A percentile compares a stretch with the other conserved stretches of the same genome.
These are phyloP conservation scores for Neodontobutis hainanensis DNA, from an alignment of 2,113 vertebrate species.

Conservation along the genomic window DNA sequence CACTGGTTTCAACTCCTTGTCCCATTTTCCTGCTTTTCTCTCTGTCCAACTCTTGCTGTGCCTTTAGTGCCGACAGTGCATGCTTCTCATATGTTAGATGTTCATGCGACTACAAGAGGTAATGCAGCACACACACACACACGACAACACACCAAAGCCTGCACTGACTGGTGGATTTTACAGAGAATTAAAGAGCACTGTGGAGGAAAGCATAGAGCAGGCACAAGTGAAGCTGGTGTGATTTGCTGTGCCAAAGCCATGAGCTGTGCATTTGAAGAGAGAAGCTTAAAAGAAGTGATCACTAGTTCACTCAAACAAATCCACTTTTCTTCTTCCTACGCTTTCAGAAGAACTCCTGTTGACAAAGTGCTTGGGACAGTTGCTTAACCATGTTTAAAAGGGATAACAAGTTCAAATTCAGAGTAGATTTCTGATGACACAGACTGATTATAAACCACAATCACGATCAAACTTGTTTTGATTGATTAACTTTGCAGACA, in stretches of 20 bases:
- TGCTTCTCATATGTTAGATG: slow-evolving; percentile 46
- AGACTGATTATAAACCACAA: not conserved
- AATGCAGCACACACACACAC: slow-evolving; percentile 27
- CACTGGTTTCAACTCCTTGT: slow-evolving; percentile 47
- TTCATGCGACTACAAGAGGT: slow-evolving; percentile 38
- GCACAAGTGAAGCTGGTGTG: slow-evolving; percentile 44
- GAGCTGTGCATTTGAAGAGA: slow-evolving; percentile 38
- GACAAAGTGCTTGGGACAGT: slow-evolving; percentile 21
- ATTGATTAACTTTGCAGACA: slow-evolving; percentile 33
- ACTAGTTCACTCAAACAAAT: slow-evolving; percentile 33
- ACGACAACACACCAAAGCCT: slow-evolving; percentile 31
- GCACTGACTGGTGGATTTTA: slow-evolving; percentile 60
- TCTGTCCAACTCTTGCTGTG: slow-evolving; percentile 29
- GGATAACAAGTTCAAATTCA: slow-evolving; percentile 1
- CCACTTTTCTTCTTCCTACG: slow-evolving; percentile 9
- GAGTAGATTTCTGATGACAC: slow-evolving; percentile 9
- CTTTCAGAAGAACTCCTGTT: slow-evolving; percentile 13
- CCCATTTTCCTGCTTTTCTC: slow-evolving; percentile 28
- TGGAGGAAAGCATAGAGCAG: slow-evolving; percentile 44
- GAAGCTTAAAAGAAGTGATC: slow-evolving; percentile 26
- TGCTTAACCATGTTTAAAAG: slow-evolving; percentile 13
- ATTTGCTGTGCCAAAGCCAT: slow-evolving; percentile 48
- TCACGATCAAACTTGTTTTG: slow-evolving; percentile 16
- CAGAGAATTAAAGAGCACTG: slow-evolving; percentile 64
- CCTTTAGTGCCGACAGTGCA: slow-evolving; percentile 35